phyloP scores from a whole-genome alignment of 2,113 vertebrate genomes.

The Phainopepla nitens region DNA sequence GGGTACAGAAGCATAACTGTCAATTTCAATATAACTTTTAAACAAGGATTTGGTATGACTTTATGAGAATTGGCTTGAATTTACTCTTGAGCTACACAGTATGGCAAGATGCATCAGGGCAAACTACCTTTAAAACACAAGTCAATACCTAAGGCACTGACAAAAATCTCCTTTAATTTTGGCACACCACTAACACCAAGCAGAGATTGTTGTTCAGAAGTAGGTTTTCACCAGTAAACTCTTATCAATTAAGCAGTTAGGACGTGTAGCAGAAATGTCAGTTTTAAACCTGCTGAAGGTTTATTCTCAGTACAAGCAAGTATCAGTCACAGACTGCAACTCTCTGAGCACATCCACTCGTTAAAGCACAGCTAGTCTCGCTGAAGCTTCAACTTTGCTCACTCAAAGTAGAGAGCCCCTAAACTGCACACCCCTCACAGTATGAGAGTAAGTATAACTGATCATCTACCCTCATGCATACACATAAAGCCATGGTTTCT shows the following conservation, averaged over 20 bases:
- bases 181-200: neutral
- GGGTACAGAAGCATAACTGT: neutral
- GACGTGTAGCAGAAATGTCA: neutral
- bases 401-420: neutral
- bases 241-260: neutral
- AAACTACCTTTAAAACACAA: neutral
- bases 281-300: neutral
- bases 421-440: neutral
- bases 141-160: neutral
- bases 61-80: neutral
- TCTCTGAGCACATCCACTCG: neutral
- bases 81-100: neutral
- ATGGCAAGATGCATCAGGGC: neutral
- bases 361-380: neutral
- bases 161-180: neutral
- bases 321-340: neutral
- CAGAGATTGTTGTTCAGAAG: neutral
- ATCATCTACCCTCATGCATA: neutral
- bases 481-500: neutral
- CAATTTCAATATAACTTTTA: neutral
- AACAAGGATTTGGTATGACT: neutral
- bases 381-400: neutral
- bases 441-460: neutral
- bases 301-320: neutral
- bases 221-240: neutral